phyloP scores from a whole-genome alignment of 2,113 vertebrate genomes.

The Probosciger aterrimus region DNA sequence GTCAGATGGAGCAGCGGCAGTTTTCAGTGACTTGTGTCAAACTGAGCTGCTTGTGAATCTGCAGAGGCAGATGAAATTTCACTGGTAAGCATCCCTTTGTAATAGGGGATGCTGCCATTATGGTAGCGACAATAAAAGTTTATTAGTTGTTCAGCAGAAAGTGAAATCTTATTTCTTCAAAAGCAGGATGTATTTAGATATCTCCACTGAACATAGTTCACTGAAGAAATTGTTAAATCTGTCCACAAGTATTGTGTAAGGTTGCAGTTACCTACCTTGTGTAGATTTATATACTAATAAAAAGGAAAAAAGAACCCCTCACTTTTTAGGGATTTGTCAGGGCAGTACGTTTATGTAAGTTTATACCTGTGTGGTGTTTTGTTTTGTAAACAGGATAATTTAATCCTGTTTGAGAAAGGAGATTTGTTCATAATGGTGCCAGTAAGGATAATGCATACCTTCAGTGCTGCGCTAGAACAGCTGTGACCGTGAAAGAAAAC shows the following conservation, averaged over 20 bases:
- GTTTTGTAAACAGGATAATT: background rate
- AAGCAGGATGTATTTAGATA: background rate
- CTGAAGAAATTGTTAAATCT: background rate
- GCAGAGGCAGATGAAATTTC: background rate
- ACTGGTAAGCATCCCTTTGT: background rate
- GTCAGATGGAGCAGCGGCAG: background rate
- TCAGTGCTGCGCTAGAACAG: background rate
- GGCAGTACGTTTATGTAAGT: background rate
- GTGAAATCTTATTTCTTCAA: background rate
- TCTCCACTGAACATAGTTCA: background rate
- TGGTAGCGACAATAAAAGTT: background rate
- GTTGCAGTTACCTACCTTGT: background rate
- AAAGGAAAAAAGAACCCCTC: rapidly evolving
- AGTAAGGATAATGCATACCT: background rate
- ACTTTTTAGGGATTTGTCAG: background rate
- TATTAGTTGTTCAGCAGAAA: background rate
- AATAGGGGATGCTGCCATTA: background rate
- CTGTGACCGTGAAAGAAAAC: background rate
- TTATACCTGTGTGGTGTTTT: background rate
- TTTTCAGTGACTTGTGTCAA: background rate
- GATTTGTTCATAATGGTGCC: background rate
- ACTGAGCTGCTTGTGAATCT: background rate
- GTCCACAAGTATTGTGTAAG: background rate
- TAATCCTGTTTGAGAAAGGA: background rate
- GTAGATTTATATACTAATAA: background rate